Evolutionary conservation across 2,113 vertebrate species (phyloP).

Genomic region (Macrotis lagotis): DNA sequence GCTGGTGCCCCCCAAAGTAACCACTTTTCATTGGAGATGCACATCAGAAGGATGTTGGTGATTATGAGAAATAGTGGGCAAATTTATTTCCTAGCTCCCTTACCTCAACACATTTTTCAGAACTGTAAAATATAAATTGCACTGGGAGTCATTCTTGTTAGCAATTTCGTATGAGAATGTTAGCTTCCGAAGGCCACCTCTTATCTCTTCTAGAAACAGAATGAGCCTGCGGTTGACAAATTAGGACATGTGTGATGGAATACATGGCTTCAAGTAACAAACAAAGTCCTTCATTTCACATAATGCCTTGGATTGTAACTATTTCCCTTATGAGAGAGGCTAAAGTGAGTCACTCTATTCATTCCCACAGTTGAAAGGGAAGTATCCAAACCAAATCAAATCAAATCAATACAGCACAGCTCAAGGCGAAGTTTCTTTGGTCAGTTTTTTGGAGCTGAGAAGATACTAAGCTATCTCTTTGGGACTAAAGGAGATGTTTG

Average conservation of each 20-base stretch:
- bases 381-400: slow-evolving; percentile 43
- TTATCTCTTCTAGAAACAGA: slow-evolving; percentile 27
- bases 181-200: slow-evolving; percentile 25
- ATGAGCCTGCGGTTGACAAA: slow-evolving; percentile 10
- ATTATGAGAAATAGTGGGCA: background rate
- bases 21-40: background rate
- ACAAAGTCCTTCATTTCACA: slow-evolving; percentile 7
- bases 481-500: background rate
- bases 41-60: background rate
- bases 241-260: slow-evolving; percentile 12
- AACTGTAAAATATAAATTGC: slow-evolving; percentile 49
- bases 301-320: slow-evolving; percentile 19
- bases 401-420: background rate
- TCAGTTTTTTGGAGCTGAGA: background rate
- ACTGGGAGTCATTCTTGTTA: slow-evolving; percentile 25
- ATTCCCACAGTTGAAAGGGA: slow-evolving; percentile 13
- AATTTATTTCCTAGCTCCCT: slow-evolving; percentile 17
- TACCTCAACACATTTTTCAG: slow-evolving; percentile 11
- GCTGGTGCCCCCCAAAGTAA: background rate
- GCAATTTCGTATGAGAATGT: slow-evolving; percentile 1
- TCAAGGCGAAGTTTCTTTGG: background rate
- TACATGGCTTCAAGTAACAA: slow-evolving; percentile 14
- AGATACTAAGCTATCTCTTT: background rate
- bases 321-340: slow-evolving; percentile 33
- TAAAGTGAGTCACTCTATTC: background rate